Evolutionary conservation across 1,140 invertebrate genomes (phyloP), one percentile per base, ranked within the genome.

Genomic region (Chionoecetes opilio): DNA sequence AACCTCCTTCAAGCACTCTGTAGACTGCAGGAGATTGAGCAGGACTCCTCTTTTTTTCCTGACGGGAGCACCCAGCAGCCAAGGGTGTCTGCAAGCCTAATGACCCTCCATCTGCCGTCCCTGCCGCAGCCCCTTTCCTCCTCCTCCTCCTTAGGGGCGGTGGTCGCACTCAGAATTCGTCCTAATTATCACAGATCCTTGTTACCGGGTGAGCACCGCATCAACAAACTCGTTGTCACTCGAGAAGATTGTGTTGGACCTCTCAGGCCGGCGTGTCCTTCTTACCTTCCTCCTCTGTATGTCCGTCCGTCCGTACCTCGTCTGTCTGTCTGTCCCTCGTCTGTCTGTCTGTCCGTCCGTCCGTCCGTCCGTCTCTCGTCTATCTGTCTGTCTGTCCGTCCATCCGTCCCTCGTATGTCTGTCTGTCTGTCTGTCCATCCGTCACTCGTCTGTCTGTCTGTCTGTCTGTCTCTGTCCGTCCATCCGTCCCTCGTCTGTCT

Each of bases 161-260:
- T 26, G 63, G 63, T 75, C 63, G 63, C 63, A 75, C 63, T 75
- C 63, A 75, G n/a, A 26, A 75, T 75, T 75, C 63, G 63, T 75
- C 63, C 63, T 75, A 75, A 75, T 75, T 75, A 75, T 75, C 63
- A 75, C 63, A 75, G 63, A 75, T 75, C 63, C 63, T 75, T n/a
- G 9, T 53, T 53, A 9, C 46, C 46, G 21, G 63, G 63, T 75
- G 63, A n/a, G 63, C 63, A 26, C 63, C 63, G 63, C 63, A 75
- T 75, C 26, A 75, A 75, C 63, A 75, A 26, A 75, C 63, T 75
- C 21, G 63, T 75, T 75, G 63, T 75, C 63, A 75, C 63, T 75
- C 63, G 63, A 75, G 63, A 75, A 75, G 63, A 75, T 75, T 75
- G 63, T 75, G 63, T 75, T n/a, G 63, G 63, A 17, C 63, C 63